Evolutionary conservation across 2,797 vertebrate genomes (phyloP).

Genomic region (Momotus momota): DNA sequence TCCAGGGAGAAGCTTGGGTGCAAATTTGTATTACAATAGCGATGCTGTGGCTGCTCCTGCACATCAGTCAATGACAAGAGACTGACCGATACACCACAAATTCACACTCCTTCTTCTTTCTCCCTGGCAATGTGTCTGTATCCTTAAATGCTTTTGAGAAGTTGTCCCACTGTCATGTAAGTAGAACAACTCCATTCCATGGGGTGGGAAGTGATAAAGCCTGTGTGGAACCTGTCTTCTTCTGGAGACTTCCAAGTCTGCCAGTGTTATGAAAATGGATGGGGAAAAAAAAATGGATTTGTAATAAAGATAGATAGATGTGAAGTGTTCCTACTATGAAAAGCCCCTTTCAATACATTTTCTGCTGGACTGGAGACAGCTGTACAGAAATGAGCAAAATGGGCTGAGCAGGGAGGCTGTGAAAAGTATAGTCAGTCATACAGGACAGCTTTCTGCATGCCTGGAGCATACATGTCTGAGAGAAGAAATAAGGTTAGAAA

Average conservation of each 20-base stretch:
- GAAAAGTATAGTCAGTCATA: background rate
- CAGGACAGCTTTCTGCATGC: background rate
- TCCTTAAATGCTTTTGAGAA: background rate
- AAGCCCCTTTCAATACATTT: background rate
- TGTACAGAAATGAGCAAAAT: background rate
- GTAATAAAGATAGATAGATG: background rate
- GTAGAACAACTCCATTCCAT: background rate
- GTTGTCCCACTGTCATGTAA: background rate
- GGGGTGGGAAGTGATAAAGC: background rate
- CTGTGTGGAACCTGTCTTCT: background rate
- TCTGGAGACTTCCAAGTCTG: background rate
- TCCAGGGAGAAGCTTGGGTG: background rate
- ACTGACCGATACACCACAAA: rapidly evolving
- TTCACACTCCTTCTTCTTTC: background rate
- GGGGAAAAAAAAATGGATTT: background rate
- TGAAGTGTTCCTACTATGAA: background rate
- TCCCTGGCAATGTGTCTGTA: rapidly evolving
- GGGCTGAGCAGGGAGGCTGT: background rate
- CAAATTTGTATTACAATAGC: rapidly evolving
- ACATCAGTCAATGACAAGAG: background rate
- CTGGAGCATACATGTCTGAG: background rate
- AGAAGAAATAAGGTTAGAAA: background rate
- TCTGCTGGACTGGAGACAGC: background rate
- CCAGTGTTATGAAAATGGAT: rapidly evolving
- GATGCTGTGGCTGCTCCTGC: background rate